Conservation (phyloP, 2,113 vertebrate genomes). For the Paedocypris sp. region DNA sequence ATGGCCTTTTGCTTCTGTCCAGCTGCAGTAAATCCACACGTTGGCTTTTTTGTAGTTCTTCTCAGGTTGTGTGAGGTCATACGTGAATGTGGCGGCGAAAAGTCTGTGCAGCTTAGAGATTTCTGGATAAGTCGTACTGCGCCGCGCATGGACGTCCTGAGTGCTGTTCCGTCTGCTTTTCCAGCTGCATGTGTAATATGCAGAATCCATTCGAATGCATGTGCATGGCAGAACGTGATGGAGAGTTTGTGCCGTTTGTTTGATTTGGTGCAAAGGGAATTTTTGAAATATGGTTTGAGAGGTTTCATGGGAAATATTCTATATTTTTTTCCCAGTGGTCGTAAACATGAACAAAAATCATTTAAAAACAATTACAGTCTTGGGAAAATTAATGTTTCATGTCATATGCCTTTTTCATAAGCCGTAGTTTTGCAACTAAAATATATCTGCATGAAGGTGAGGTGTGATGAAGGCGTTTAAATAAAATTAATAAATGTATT, state of each 20-base stretch:
- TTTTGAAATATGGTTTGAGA: background rate
- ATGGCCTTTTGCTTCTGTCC: background rate
- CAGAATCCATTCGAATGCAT: conserved; percentile 20
- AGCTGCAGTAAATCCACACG: background rate
- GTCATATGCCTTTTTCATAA: background rate
- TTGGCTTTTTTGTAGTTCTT: background rate
- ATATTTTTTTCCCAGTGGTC: no score
- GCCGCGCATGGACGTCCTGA: conserved; percentile 26
- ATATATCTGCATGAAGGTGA: background rate
- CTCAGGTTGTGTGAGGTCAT: background rate
- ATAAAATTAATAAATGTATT: no score
- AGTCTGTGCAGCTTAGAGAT: conserved; percentile 22
- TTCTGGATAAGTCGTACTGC: conserved; percentile 45
- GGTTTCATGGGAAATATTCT: background rate
- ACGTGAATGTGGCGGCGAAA: background rate
- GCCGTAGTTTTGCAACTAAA: background rate
- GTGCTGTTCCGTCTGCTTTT: conserved; percentile 18
- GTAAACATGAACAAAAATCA: background rate
- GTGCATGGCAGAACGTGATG: conserved; percentile 26
- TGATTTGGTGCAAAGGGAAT: background rate
- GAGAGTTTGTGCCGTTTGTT: background rate
- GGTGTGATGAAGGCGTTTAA: no score
- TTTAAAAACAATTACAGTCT: no score
- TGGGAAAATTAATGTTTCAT: background rate
- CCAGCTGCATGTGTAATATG: conserved; percentile 25